Conservation (phyloP, 2,113 vertebrate genomes). For the Nothoprocta perdicaria region DNA sequence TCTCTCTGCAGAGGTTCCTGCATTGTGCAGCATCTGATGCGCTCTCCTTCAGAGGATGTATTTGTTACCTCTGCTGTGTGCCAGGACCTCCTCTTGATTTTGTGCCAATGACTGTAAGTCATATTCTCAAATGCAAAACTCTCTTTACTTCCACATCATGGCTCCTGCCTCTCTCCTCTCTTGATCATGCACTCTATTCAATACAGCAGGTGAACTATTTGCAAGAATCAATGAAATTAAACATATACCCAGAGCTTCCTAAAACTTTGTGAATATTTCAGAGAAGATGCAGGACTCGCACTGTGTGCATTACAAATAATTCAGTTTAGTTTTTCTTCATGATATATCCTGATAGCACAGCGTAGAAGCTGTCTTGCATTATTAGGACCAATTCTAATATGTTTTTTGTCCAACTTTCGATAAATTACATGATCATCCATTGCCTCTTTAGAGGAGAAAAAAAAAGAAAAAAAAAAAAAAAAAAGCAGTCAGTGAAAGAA, state of each 20-base stretch:
- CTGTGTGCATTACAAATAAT: not conserved
- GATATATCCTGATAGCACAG: not conserved
- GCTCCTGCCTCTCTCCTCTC: not conserved
- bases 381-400: not conserved
- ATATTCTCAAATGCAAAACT: slow-evolving; percentile 45
- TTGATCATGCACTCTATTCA: not conserved
- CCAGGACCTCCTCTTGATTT: slow-evolving; percentile 48
- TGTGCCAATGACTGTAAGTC: slow-evolving; percentile 47
- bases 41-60: slow-evolving; percentile 32
- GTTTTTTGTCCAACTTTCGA: not conserved
- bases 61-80: slow-evolving; percentile 44
- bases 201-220: slow-evolving; percentile 24
- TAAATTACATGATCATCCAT: not conserved
- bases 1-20: slow-evolving; percentile 30
- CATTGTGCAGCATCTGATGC: slow-evolving; percentile 41
- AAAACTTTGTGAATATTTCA: not conserved
- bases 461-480: not conserved
- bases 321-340: not conserved
- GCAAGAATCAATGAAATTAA: not conserved
- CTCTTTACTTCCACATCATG: slow-evolving; percentile 34
- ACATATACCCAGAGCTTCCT: not conserved
- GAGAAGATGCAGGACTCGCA: not conserved
- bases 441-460: not conserved
- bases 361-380: not conserved
- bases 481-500: accelerated